These are phyloP conservation scores for Micronycteris hirsuta DNA, from an alignment of 2,113 vertebrate genomes.

Conservation along the genomic window DNA sequence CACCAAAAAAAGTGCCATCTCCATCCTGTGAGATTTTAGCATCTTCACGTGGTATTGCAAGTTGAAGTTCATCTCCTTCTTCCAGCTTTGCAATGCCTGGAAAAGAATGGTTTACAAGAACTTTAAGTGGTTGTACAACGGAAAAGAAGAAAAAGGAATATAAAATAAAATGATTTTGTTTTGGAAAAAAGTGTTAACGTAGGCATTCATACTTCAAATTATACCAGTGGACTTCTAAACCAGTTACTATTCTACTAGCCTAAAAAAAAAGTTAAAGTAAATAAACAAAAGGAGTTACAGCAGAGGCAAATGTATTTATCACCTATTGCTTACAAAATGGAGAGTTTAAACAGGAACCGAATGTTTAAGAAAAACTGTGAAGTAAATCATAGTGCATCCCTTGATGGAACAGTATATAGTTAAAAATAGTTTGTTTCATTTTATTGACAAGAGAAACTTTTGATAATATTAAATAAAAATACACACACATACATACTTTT, in stretches of 20 bases:
- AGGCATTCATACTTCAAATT: not conserved
- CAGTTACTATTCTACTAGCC: not conserved
- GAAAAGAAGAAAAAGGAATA: not conserved
- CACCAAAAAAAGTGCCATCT: constrained; percentile 94
- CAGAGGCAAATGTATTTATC: not conserved
- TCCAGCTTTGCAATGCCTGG: constrained; percentile 94
- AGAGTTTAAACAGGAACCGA: not conserved
- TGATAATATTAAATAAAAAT: not conserved
- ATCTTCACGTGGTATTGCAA: constrained; percentile 88
- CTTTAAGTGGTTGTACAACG: not conserved
- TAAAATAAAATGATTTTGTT: not conserved
- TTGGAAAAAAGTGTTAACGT: not conserved
- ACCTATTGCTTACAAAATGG: not conserved
- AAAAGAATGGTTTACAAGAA: constrained; percentile 53
- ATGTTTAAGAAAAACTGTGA: not conserved
- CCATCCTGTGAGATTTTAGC: constrained; percentile 91
- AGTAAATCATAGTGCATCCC: not conserved
- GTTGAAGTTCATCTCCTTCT: constrained; percentile 90
- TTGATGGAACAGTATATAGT: not conserved
- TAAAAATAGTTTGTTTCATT: not conserved
- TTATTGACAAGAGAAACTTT: not conserved
- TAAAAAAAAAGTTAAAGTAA: not conserved
- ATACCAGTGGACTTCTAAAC: not conserved
- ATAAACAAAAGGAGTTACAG: not conserved
- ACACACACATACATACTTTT: not conserved